phyloP scores from a whole-genome alignment of 2,797 vertebrate genomes.

The Sciurus vulgaris region DNA sequence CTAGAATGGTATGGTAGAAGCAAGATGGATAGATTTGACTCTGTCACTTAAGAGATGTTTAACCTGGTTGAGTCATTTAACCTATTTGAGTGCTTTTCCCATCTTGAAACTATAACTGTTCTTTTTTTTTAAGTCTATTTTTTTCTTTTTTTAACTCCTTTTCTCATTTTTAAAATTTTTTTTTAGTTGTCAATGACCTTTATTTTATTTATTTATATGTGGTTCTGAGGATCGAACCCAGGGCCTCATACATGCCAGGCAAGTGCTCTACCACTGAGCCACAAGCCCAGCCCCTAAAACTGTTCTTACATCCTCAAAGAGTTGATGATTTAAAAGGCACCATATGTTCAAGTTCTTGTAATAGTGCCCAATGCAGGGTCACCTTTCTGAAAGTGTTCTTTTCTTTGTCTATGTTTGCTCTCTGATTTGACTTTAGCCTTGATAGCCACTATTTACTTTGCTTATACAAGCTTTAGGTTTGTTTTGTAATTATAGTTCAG shows the following conservation, averaged over 20 bases:
- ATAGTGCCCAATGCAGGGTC: not conserved
- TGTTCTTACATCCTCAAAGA: not conserved
- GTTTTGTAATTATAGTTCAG: constrained; percentile 20
- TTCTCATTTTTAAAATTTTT: too few species aligned
- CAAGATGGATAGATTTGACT: not conserved
- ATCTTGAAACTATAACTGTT: not conserved
- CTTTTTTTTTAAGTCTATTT: too few species aligned
- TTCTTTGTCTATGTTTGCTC: not conserved
- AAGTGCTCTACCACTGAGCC: too few species aligned
- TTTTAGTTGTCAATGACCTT: too few species aligned
- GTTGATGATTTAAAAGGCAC: not conserved
- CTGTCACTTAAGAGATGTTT: not conserved
- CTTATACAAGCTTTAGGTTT: constrained; percentile 7
- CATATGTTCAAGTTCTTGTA: not conserved
- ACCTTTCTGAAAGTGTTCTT: not conserved
- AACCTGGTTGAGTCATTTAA: not conserved
- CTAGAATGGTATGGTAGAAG: not conserved
- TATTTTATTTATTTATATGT: too few species aligned
- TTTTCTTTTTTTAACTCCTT: too few species aligned
- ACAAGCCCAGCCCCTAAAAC: not conserved
- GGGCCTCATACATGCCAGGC: too few species aligned
- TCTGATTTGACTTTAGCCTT: constrained; percentile 19
- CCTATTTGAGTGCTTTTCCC: not conserved
- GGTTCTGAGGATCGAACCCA: too few species aligned
- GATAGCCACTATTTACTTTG: constrained; percentile 21